Base-by-base conservation (phyloP, 2,113 vertebrate genomes). In the Cettia cetti region DNA sequence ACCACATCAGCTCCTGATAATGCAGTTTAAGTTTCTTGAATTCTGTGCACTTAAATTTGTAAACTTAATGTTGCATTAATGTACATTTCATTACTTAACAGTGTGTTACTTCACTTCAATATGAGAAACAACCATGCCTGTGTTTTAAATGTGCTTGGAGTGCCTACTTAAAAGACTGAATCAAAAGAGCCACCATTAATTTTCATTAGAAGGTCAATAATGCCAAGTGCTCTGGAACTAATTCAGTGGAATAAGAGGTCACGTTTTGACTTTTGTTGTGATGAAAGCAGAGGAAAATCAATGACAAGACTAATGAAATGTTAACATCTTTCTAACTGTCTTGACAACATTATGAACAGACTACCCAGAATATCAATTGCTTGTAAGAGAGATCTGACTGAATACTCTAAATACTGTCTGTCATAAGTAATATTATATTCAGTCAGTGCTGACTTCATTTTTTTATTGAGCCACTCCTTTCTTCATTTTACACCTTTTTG, bases 151-250 rank as follows among this genome's bases (percentile, higher is more conserved):
- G 54, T 66, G 63, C 56, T 89, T 82, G 28, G 24, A 83, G n/a
- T 81, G 60, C 64, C 86, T 80, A 33, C 61, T 68, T 83, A 60
- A 94, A 92, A 94, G 53, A 68, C 23, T 87, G 80, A 92, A 92
- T 95, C 76, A 90, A 95, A 96, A 79, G 68, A 88, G 18, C 15
- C 33, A 42, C 92, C 61, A 92, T 97, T 97, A 96, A 95, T 98
- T 98, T 97, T 97, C 93, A 96, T 95, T 82, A 97, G 70, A 64
- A 82, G 77, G 95, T 96, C 95, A 96, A 95, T 96, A 96, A 96
- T 63, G 54, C 15, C 93, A 97, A 97, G 82, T 95, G 92, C 76
- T 87, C 28, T 96, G 84, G 75, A 97, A 97, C 59, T 96, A 97
- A 95, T 90, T 97, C 93, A 65, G 71, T 93, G 45, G 61, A 96